Evolutionary conservation across 1,140 invertebrate species (phyloP).

Genomic region (Acromyrmex heyeri): DNA sequence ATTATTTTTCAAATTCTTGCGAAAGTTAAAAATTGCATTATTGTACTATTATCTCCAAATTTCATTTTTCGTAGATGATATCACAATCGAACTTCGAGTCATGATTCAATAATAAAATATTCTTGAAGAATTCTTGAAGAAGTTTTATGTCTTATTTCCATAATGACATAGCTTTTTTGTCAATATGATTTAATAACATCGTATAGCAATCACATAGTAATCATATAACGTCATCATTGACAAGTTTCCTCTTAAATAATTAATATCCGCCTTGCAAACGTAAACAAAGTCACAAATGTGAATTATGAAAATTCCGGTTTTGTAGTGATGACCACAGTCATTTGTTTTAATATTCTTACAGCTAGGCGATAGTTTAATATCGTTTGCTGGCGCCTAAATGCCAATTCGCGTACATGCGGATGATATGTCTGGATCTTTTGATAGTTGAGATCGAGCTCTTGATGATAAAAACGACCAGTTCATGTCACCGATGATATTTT

Average conservation of each 20-base stretch:
- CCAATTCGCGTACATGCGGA: neutral
- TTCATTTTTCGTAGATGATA: neutral
- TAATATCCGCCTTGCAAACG: neutral
- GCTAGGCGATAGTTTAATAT: neutral
- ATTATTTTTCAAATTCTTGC: neutral
- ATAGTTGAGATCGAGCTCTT: constrained; percentile 25
- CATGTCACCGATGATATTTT: constrained; percentile 40
- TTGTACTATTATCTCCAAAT: neutral
- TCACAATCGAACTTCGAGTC: neutral
- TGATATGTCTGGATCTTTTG: constrained; percentile 11
- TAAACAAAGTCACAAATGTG: neutral
- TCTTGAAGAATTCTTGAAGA: neutral
- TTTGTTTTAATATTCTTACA: neutral
- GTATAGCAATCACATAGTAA: neutral
- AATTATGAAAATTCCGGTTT: constrained; percentile 39
- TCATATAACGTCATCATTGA: neutral
- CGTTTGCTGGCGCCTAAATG: constrained; percentile 4
- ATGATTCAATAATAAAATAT: neutral
- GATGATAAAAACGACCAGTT: constrained; percentile 32
- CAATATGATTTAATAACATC: neutral
- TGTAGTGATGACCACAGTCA: neutral
- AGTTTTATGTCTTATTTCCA: neutral
- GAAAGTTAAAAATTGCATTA: neutral
- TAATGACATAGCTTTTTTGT: neutral
- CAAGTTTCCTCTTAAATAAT: constrained; percentile 28